These are phyloP conservation scores for Neodiprion fabricii DNA, from an alignment of 1,140 invertebrate genomes.

Conservation along the genomic window DNA sequence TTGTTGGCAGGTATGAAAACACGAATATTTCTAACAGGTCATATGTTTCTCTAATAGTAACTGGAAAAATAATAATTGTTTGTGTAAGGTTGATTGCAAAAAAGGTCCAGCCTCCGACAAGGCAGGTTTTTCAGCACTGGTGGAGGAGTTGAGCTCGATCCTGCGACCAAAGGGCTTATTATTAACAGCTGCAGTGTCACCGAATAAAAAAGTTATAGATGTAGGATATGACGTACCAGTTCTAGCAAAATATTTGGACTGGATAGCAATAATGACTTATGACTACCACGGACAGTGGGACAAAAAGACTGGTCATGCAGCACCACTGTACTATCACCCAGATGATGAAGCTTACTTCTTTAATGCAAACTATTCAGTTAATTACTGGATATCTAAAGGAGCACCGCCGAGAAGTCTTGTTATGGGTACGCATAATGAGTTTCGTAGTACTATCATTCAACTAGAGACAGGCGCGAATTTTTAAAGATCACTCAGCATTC, in stretches of 20 bases:
- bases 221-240: constrained; percentile 81
- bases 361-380: constrained; percentile 80
- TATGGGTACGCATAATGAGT: constrained; percentile 66
- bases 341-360: constrained; percentile 61
- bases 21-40: constrained; percentile 15
- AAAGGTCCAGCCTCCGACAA: constrained; percentile 86
- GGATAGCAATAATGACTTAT: constrained; percentile 86
- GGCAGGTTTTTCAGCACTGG: constrained; percentile 73
- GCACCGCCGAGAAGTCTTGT: constrained; percentile 80
- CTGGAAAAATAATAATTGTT: constrained; percentile 28
- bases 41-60: constrained; percentile 13
- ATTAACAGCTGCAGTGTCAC: constrained; percentile 84
- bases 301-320: constrained; percentile 83
- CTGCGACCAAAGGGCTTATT: constrained; percentile 78
- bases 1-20: constrained; percentile 80
- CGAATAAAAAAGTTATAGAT: constrained; percentile 87
- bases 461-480: no score
- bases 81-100: constrained; percentile 70
- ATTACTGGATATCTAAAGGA: constrained; percentile 88
- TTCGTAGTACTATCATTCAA: no score
- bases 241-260: constrained; percentile 79
- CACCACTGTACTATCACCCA: constrained; percentile 81
- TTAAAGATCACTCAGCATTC: neutral
- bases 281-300: constrained; percentile 89
- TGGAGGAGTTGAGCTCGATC: constrained; percentile 75